Evolutionary conservation across 2,797 vertebrate species (phyloP).

Genomic region (Pangasius macronema): DNA sequence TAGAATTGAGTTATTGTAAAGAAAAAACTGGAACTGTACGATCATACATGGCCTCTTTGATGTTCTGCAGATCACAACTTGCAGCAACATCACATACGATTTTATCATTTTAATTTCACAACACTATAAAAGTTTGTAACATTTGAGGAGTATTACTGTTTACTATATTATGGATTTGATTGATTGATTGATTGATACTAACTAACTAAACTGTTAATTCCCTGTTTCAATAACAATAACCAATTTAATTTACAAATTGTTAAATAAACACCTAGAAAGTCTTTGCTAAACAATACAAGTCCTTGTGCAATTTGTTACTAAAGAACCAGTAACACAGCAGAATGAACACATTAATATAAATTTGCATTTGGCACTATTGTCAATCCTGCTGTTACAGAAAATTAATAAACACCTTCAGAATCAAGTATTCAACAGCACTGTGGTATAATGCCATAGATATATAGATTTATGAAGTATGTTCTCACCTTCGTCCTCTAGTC

Average conservation of each 20-base stretch:
- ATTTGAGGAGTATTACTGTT: too few species aligned
- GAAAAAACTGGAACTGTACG: neutral
- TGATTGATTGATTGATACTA: too few species aligned
- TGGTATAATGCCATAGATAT: too few species aligned
- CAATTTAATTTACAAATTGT: neutral
- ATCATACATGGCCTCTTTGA: neutral
- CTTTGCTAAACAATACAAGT: neutral
- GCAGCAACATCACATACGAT: neutral
- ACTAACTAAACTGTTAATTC: neutral
- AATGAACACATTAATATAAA: neutral
- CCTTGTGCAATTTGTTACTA: neutral
- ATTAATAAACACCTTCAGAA: neutral
- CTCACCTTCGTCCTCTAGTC: conserved; percentile 54
- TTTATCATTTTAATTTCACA: neutral
- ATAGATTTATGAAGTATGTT: neutral
- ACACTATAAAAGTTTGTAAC: too few species aligned
- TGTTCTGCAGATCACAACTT: neutral
- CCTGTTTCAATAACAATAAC: neutral
- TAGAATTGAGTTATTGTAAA: neutral
- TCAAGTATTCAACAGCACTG: neutral
- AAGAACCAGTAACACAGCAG: neutral
- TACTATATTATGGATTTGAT: too few species aligned
- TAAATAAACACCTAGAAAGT: neutral
- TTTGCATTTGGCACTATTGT: neutral
- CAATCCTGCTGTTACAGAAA: neutral